Base-by-base conservation (phyloP, 2,888 invertebrate genomes). In the Cataglyphis cursor region DNA sequence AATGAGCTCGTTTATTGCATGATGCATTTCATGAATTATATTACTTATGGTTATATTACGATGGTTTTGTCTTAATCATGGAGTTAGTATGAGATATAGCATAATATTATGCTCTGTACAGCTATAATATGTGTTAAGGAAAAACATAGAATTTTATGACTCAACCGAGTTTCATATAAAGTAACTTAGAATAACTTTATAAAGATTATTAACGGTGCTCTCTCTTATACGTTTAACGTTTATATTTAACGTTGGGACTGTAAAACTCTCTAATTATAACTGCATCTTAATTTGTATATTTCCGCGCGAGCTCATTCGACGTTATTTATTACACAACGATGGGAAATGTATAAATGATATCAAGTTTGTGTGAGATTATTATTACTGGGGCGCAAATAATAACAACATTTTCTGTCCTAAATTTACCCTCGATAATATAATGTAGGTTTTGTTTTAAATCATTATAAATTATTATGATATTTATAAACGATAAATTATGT, bases 151-250 rank as follows among this genome's bases (percentile, higher is more conserved):
- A 75, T 80, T 84, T 83, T 87, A 86, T 44, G 61, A 75, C 83
- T 80, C 83, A 75, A 62, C 82, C 72, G 82, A 86, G 86, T 89
- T 88, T 85, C 74, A 83, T 73, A 80, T 87, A 81, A 65, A 82
- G 75, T 82, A 89, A 89, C 75, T 86, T 85, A 73, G 64, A 73
- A 41, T 21, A 66, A 73, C 66, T 82, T 83, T 88, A 82, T 76
- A 86, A 76, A 65, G 88, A 81, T 83, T 65, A 86, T 86, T 88
- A 85, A 54, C 83, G 62, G n/a, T 31, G 66, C 66, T 66, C 54
- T 75, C 70, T 66, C 54, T 75, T 80, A 59, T 15, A 12, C 41
- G 12, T 44, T 78, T 31, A 70, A 78, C 44, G 44, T 41, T 24
- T 59, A 44, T 24, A 70, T 70, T 70, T 44, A 80, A 6, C 38